phyloP scores from a whole-genome alignment of 2,888 invertebrate species.

The Lasioglossum marginatum region DNA sequence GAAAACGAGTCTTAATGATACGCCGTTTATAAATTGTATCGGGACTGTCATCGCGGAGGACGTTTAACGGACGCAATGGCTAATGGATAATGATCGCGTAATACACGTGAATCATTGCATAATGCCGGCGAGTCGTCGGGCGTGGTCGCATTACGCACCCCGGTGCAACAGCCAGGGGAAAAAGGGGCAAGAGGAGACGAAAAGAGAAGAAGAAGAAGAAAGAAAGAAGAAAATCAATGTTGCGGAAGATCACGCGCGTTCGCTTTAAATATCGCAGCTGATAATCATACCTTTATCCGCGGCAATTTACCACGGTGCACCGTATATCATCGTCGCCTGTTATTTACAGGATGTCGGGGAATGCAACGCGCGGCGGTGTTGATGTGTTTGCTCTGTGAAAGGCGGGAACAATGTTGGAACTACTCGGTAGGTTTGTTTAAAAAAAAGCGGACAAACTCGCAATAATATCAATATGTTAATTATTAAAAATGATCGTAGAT shows the following conservation, averaged over 20 bases:
- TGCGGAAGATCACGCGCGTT: slow-evolving; percentile 38
- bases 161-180: not conserved
- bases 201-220: not conserved
- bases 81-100: slow-evolving; percentile 37
- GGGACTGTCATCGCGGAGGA: slow-evolving; percentile 20
- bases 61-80: not conserved
- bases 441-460: not conserved
- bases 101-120: slow-evolving; percentile 46
- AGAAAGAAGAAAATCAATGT: slow-evolving; percentile 42
- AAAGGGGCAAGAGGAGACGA: not conserved
- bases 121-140: slow-evolving; percentile 33
- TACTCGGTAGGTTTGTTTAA: not conserved
- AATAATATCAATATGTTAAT: too few species aligned
- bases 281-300: slow-evolving; percentile 47
- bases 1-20: not conserved
- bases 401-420: not conserved
- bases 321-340: slow-evolving; percentile 46
- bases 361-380: slow-evolving; percentile 5
- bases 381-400: not conserved
- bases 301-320: slow-evolving; percentile 40
- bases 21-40: slow-evolving; percentile 18
- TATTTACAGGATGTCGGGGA: slow-evolving; percentile 35
- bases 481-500: too few species aligned
- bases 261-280: slow-evolving; percentile 29
- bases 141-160: slow-evolving; percentile 39